A percentile compares a stretch with the other conserved stretches of the same genome.
Evolutionary conservation across 2,888 invertebrate genomes (phyloP).

Genomic region (Tenthredo livida): DNA sequence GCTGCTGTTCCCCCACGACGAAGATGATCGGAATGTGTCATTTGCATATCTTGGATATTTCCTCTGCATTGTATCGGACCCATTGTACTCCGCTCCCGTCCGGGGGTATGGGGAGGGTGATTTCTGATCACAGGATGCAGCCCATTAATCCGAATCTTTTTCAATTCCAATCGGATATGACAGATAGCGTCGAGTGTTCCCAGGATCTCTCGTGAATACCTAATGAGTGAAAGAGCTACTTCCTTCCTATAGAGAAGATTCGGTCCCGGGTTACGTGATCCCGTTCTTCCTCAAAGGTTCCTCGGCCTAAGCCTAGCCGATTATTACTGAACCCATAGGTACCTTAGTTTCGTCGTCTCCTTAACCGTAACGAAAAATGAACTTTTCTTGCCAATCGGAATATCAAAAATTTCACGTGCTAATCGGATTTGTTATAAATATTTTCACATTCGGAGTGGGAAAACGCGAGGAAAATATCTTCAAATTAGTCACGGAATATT

Average conservation of each 20-base stretch:
- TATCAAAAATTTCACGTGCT: neutral
- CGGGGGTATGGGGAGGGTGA: conserved; percentile 61
- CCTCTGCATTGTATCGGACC: conserved; percentile 76
- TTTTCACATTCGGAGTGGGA: neutral
- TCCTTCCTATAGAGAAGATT: conserved; percentile 23
- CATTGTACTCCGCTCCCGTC: conserved; percentile 68
- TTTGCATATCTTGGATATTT: conserved; percentile 78
- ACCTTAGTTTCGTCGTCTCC: neutral
- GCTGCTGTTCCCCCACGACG: conserved; percentile 63
- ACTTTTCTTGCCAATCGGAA: neutral
- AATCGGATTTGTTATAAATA: neutral
- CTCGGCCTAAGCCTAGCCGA: neutral
- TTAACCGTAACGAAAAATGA: conserved; percentile 1
- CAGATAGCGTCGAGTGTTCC: conserved; percentile 77
- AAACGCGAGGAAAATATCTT: neutral
- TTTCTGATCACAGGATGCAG: conserved; percentile 73
- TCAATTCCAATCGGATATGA: conserved; percentile 75
- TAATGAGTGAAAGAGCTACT: conserved; percentile 54
- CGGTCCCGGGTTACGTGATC: conserved; percentile 36
- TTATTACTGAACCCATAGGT: neutral
- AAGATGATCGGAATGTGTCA: conserved; percentile 76
- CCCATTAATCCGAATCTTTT: conserved; percentile 77
- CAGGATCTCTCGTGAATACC: conserved; percentile 65
- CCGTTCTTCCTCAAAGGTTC: conserved; percentile 23
- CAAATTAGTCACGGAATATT: neutral